Conservation (phyloP, 23 tunicate genomes). For the Ascidia mentula region DNA sequence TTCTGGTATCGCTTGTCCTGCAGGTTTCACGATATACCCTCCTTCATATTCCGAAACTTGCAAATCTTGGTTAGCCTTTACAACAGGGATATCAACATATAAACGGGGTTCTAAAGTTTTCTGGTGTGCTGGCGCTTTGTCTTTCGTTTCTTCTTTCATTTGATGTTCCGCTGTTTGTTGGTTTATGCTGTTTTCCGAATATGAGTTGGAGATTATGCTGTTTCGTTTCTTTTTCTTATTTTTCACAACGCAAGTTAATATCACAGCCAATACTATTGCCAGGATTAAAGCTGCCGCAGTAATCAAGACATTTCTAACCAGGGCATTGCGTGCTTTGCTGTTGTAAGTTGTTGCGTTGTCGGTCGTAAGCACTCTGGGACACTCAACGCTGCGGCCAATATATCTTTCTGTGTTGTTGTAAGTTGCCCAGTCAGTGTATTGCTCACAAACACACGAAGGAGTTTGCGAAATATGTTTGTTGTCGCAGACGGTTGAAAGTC, state of each 20-base stretch:
- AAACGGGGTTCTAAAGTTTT: no score
- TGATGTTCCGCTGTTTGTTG: neutral
- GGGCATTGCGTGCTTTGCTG: neutral
- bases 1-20: conserved; percentile 19
- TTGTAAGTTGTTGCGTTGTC: neutral
- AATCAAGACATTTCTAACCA: neutral
- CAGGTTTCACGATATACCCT: conserved; percentile 2
- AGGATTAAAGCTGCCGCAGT: neutral
- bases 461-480: neutral
- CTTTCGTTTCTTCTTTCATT: neutral
- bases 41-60: conserved; percentile 13
- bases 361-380: neutral
- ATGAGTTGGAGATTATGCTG: neutral
- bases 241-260: neutral
- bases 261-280: neutral
- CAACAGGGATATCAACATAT: no score
- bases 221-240: neutral
- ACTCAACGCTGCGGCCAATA: no score
- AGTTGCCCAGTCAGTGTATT: no score
- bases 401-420: no score
- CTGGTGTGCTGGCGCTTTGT: no score
- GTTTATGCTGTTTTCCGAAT: neutral
- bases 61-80: no score
- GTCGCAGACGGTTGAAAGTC: neutral
- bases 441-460: neutral